Evolutionary conservation across 2,888 invertebrate genomes (phyloP).

Genomic region (Machimus atricapillus): DNA sequence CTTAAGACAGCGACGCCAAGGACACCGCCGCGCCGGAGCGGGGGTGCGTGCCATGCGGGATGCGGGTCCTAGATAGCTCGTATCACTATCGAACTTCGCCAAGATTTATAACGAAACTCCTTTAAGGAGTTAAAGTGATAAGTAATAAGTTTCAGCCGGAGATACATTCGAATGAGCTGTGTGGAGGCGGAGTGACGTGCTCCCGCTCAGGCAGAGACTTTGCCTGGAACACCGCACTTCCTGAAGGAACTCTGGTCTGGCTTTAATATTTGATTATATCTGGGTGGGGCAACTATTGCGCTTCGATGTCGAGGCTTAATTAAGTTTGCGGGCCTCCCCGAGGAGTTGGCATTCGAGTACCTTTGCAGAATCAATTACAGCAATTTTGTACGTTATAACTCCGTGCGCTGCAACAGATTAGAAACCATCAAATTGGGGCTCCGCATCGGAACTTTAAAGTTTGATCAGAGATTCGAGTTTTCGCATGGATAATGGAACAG

Average conservation of each 20-base stretch:
- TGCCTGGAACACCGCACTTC: not conserved
- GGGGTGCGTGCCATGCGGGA: not conserved
- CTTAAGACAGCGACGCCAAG: not conserved
- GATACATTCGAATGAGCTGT: not conserved
- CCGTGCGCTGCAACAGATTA: not conserved
- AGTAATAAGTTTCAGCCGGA: constrained; percentile 35
- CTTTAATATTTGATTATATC: constrained; percentile 4
- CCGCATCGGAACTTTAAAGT: not conserved
- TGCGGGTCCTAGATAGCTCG: constrained; percentile 11
- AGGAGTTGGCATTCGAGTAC: not conserved
- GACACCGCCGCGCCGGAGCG: not conserved
- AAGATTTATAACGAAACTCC: constrained; percentile 37
- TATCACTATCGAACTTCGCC: constrained; percentile 17
- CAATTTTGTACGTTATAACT: not conserved
- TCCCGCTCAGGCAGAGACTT: not conserved
- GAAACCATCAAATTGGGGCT: not conserved
- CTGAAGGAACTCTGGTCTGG: not conserved
- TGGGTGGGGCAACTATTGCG: not conserved
- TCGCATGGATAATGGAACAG: not conserved
- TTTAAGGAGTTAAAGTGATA: constrained; percentile 35
- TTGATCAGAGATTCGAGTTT: not conserved
- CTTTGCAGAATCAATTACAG: not conserved
- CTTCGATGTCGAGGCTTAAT: not conserved
- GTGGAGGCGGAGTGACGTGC: not conserved
- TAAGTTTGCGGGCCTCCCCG: not conserved